A percentile compares a stretch with the other conserved stretches of the same genome.
phyloP scores from a whole-genome alignment of 2,113 vertebrate genomes.

The Perccottus glenii region DNA sequence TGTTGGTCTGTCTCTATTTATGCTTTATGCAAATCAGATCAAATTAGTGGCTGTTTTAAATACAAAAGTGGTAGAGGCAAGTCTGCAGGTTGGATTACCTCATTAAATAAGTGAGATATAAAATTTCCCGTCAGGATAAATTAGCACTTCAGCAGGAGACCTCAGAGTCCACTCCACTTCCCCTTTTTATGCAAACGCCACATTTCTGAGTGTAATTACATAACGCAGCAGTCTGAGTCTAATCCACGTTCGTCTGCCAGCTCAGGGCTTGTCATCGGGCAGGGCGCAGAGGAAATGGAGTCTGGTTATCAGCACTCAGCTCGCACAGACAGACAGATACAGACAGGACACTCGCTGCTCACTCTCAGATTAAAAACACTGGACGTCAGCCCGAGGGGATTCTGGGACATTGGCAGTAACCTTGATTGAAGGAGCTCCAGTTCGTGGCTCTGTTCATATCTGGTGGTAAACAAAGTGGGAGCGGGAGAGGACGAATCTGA shows the following conservation, averaged over 20 bases:
- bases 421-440: slow-evolving; percentile 54
- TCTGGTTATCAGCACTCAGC: slow-evolving; percentile 31
- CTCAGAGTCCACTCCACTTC: background rate
- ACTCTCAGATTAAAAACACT: slow-evolving; percentile 45
- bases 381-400: slow-evolving; percentile 28
- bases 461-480: slow-evolving; percentile 21
- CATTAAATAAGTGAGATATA: too few species aligned
- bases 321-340: background rate
- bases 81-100: too few species aligned
- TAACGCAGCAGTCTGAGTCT: background rate
- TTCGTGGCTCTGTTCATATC: slow-evolving; percentile 19
- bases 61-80: too few species aligned
- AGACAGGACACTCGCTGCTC: slow-evolving; percentile 10
- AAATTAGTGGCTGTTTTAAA: too few species aligned
- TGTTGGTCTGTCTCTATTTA: too few species aligned
- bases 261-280: background rate
- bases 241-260: background rate
- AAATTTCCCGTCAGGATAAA: background rate
- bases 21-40: too few species aligned
- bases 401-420: slow-evolving; percentile 49
- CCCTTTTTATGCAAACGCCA: slow-evolving; percentile 7
- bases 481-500: background rate
- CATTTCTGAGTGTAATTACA: slow-evolving; percentile 24
- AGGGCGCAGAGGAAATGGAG: slow-evolving; percentile 28
- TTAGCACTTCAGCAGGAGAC: background rate